phyloP scores from a whole-genome alignment of 35 echinoderm and acorn worm species.

The Patiria miniata region DNA sequence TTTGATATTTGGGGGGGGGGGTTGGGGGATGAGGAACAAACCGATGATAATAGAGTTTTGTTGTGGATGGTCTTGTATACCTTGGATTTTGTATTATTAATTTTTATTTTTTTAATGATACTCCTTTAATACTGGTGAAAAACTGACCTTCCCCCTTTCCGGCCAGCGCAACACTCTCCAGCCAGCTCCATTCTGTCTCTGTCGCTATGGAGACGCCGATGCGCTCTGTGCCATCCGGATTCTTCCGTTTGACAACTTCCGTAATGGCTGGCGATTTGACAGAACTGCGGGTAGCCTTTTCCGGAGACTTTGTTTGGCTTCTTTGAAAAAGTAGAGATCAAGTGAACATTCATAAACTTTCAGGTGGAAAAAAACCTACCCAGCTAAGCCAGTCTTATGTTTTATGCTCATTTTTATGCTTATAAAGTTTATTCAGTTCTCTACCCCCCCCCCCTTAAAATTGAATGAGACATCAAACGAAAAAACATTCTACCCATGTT shows the following conservation, averaged over 20 bases:
- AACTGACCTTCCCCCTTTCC: constrained; percentile 48
- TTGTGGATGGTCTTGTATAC: too few relatives aligned
- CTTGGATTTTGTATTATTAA: too few relatives aligned
- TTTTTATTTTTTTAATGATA: too few relatives aligned
- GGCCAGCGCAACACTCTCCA: constrained; percentile 76
- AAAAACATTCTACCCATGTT: too few relatives aligned
- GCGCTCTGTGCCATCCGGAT: constrained; percentile 65
- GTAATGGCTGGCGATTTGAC: constrained; percentile 65
- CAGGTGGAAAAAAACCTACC: neutral
- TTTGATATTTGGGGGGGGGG: neutral
- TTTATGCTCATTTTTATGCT: too few relatives aligned
- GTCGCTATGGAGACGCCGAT: constrained; percentile 84
- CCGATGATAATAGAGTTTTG: too few relatives aligned
- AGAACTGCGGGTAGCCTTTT: neutral
- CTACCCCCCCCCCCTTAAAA: too few relatives aligned
- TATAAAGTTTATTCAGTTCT: too few relatives aligned
- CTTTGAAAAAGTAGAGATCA: constrained; percentile 13
- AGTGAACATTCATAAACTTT: neutral
- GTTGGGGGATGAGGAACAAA: neutral
- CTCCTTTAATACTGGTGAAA: too few relatives aligned
- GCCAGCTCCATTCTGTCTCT: constrained; percentile 99
- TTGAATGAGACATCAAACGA: too few relatives aligned
- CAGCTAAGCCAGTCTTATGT: neutral
- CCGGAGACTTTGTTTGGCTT: neutral
- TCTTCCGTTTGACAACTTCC: constrained; percentile 52